Evolutionary conservation across 2,797 vertebrate species (phyloP).

Genomic region (Hemibagrus guttatus): DNA sequence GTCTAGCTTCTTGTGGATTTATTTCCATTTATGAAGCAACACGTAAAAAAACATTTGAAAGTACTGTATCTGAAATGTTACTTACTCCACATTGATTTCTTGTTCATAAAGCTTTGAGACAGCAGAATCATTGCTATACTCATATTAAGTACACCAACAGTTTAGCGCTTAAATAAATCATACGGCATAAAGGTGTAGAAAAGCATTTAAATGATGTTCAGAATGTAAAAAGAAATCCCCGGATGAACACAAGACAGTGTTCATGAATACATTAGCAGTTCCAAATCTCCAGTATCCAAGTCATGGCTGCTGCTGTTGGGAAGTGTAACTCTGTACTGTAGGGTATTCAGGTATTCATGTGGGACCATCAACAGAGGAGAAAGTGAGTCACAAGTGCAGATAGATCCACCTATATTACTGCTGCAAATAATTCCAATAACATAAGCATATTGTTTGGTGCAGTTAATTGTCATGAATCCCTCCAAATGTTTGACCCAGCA

Average conservation of each 20-base stretch:
- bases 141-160: not conserved
- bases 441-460: not conserved
- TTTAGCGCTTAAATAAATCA: not conserved
- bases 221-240: not conserved
- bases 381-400: not conserved
- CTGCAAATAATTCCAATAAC: not conserved
- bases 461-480: not conserved
- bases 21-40: too few relatives aligned
- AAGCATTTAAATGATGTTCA: not conserved
- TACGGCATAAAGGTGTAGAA: not conserved
- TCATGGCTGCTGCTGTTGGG: not conserved
- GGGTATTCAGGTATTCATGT: too few relatives aligned
- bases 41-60: too few relatives aligned
- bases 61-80: not conserved
- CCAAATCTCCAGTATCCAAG: not conserved
- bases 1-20: too few relatives aligned
- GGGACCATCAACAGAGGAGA: not conserved
- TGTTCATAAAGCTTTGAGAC: not conserved
- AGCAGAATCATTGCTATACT: too few relatives aligned
- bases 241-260: not conserved
- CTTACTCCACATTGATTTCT: not conserved
- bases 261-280: not conserved
- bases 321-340: not conserved
- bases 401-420: not conserved
- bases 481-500: not conserved